Base-by-base conservation (phyloP, 2,113 vertebrate species). In the Coturnix japonica region DNA sequence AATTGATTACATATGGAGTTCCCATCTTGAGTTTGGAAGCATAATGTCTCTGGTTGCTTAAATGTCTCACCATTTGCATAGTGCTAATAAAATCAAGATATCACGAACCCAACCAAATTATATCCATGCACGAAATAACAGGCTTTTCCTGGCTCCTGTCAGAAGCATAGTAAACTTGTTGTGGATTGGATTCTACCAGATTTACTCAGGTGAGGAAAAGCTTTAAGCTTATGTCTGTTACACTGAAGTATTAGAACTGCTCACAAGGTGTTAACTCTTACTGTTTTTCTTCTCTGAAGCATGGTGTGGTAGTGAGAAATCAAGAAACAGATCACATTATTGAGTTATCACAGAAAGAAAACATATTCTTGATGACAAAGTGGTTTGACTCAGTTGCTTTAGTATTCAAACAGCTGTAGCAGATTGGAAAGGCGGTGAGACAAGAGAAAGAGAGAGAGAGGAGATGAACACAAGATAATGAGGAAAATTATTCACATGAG, bases 401-500 rank as follows among this genome's bases (percentile, higher is more conserved):
- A 86, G 85, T 91, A 84, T 90, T 96, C 81, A 92, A 89, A 84
- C 89, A 91, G 81, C 84, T 93, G 80, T 78, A 79, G 93, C 89
- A 92, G 43, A 76, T 94, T 94, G 89, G 83, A 94, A 93, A 95
- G 82, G 80, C 46, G 1, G 76, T 92, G 75, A 96, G 88, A 91
- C 90, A 94, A 93, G 91, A 81, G 93, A 84, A 85, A 95, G 87
- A 87, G 80, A 91, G 66, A 83, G 82, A 87, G 79, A 93, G 65
- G 78, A 94, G 85, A 87, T 7, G 5, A 87, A 60, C 60, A 43
- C 9, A 13, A 74, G 89, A 80, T 92, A 93, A 93, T 92, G 60
- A 87, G 81, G 66, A 87, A 90, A 87, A 94, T 96, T 95, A 91
- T 95, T 95, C 90, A 90, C 87, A 94, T 81, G 81, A 95, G 61